Conservation (phyloP, 2,113 vertebrate species). For the Leucoraja erinaceus region DNA sequence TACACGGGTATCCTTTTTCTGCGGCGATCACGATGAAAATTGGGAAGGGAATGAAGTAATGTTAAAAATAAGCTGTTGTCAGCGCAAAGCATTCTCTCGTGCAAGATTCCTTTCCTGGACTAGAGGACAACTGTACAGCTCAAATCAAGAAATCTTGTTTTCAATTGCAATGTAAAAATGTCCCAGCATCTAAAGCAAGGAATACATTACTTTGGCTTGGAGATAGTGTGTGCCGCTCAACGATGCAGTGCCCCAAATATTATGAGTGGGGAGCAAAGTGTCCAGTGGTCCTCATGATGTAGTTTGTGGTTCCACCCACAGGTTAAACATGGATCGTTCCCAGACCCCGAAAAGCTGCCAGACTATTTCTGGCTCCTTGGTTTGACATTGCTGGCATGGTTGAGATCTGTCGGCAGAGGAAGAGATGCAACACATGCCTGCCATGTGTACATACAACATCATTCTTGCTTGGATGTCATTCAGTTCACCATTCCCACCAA, state of each 20-base stretch:
- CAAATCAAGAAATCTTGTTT: neutral
- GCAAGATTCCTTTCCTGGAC: neutral
- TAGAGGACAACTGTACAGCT: neutral
- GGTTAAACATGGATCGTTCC: constrained; percentile 31
- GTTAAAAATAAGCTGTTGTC: too few species aligned
- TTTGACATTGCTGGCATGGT: constrained; percentile 25
- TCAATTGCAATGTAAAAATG: neutral
- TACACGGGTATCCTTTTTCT: neutral
- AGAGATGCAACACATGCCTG: constrained; percentile 20
- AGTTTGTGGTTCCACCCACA: constrained; percentile 33
- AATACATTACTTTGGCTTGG: constrained; percentile 24
- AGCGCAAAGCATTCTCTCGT: neutral
- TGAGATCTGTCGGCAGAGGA: neutral
- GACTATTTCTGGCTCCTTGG: constrained; percentile 9
- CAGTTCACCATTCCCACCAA: neutral
- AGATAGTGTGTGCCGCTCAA: neutral
- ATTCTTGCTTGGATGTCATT: neutral
- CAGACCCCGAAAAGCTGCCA: neutral
- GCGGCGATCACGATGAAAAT: neutral
- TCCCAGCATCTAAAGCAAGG: neutral
- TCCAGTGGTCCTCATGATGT: neutral
- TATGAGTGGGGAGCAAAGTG: constrained; percentile 22
- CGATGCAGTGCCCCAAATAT: constrained; percentile 7
- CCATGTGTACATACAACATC: constrained; percentile 25
- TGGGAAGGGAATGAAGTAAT: neutral